Conservation (phyloP, 64 coral and sea anemone genomes). For the Stylophora pistillata region DNA sequence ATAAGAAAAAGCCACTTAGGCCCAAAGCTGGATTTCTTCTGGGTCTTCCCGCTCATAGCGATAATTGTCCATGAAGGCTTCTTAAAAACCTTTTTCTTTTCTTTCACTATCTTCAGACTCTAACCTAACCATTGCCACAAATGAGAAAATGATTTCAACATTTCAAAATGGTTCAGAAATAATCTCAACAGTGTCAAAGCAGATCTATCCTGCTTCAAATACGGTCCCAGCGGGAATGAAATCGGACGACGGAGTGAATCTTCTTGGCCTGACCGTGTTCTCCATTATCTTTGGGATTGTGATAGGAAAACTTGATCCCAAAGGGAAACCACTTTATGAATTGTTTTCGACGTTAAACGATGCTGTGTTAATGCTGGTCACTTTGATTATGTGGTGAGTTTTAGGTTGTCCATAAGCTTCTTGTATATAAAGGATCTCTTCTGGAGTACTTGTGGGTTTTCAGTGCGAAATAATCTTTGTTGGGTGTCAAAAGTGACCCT, state of each 20-base stretch:
- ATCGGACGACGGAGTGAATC: conserved; percentile 35
- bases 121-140: background rate
- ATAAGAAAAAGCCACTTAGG: too few species aligned
- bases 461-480: too few species aligned
- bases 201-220: background rate
- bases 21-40: too few species aligned
- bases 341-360: conserved; percentile 59
- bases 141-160: background rate
- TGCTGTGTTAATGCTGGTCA: conserved; percentile 65
- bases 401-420: background rate
- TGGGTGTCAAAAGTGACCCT: too few species aligned
- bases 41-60: too few species aligned
- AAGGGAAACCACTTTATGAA: conserved; percentile 41
- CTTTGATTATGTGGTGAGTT: conserved; percentile 74
- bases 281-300: conserved; percentile 67
- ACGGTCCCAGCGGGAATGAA: conserved; percentile 29
- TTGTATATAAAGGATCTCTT: too few species aligned
- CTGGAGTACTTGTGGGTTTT: too few species aligned
- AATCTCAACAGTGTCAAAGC: background rate
- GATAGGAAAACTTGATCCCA: conserved; percentile 54
- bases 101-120: background rate
- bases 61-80: too few species aligned
- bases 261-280: conserved; percentile 66
- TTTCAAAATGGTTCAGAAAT: conserved; percentile 11
- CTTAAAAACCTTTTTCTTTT: background rate